Conservation (phyloP, 2,888 invertebrate genomes). For the Leptopterna dolabrata region DNA sequence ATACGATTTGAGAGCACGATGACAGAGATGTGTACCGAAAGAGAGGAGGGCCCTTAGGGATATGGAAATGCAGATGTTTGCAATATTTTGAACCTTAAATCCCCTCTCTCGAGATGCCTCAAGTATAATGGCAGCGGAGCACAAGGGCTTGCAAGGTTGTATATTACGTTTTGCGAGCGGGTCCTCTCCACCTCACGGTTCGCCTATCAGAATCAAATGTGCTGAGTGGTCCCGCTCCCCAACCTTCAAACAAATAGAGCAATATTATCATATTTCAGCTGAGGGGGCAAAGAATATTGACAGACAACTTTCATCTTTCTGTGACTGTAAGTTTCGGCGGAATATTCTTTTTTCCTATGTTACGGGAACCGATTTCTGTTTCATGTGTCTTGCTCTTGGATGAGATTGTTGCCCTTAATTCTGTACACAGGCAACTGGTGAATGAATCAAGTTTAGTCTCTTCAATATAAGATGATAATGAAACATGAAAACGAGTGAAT, state of each 20-base stretch:
- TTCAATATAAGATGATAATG: too few species aligned
- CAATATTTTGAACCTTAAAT: neutral
- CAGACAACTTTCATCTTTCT: constrained; percentile 20
- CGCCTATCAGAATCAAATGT: neutral
- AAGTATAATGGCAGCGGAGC: neutral
- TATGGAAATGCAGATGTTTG: neutral
- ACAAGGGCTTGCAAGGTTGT: neutral
- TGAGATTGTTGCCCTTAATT: too few species aligned
- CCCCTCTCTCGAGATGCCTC: neutral
- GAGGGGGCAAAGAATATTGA: neutral
- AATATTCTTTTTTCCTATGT: too few species aligned
- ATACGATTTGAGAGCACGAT: too few species aligned
- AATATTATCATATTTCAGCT: constrained; percentile 26
- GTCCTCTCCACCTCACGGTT: neutral
- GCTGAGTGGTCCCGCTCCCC: constrained; percentile 1
- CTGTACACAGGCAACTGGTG: too few species aligned
- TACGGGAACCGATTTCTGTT: too few species aligned
- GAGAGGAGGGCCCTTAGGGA: neutral
- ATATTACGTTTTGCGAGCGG: constrained; percentile 12
- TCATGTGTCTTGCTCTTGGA: too few species aligned
- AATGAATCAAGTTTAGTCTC: too few species aligned
- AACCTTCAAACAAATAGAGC: constrained; percentile 26
- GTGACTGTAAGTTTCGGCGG: neutral
- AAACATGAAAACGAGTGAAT: too few species aligned
- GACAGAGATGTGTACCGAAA: neutral